These are phyloP conservation scores for Delphinus delphis DNA, from an alignment of 2,113 vertebrate genomes.

Conservation along the genomic window DNA sequence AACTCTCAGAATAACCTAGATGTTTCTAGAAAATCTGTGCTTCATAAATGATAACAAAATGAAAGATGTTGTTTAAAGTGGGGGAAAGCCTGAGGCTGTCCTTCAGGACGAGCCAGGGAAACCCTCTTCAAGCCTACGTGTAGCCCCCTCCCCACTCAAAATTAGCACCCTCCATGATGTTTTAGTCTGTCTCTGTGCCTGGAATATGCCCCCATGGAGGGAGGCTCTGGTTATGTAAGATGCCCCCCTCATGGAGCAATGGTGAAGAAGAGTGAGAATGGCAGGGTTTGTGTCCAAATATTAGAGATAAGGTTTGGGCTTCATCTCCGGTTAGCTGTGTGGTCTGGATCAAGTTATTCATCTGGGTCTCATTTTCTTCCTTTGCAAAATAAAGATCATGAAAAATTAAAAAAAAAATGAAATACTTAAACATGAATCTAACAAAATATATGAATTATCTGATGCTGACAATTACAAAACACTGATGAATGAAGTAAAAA, in stretches of 20 bases:
- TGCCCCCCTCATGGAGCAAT: too few species aligned
- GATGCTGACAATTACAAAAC: neutral
- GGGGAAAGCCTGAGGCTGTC: fast-evolving
- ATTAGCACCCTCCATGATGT: fast-evolving
- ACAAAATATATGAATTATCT: neutral
- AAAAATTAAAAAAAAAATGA: neutral
- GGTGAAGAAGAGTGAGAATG: fast-evolving
- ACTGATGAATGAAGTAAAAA: neutral
- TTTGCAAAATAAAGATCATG: neutral
- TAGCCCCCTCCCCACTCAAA: neutral
- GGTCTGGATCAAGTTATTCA: neutral
- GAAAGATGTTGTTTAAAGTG: neutral
- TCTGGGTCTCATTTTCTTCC: neutral
- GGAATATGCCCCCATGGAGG: neutral
- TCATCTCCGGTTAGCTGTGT: fast-evolving
- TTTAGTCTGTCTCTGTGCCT: neutral
- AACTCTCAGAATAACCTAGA: neutral
- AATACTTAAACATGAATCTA: too few species aligned
- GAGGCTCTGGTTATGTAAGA: neutral
- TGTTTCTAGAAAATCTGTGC: neutral
- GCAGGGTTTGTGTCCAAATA: neutral
- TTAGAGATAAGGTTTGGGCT: neutral
- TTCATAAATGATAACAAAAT: neutral
- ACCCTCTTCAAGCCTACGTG: neutral
- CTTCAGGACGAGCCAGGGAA: neutral